These are phyloP conservation scores for Platycercus adscitus DNA, from an alignment of 2,113 vertebrate genomes.

Conservation along the genomic window DNA sequence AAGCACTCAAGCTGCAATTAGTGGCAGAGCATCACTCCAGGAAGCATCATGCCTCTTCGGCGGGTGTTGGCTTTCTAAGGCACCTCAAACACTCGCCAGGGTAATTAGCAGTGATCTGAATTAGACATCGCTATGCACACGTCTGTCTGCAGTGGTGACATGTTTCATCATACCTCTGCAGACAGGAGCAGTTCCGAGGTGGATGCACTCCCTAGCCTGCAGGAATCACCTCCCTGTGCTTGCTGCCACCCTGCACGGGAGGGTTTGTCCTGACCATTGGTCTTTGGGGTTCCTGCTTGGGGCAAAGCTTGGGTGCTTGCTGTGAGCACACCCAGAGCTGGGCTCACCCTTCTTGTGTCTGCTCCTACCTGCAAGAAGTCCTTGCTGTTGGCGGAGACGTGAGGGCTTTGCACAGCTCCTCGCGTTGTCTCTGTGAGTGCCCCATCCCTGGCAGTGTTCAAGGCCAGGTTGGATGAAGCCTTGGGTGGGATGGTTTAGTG, in stretches of 20 bases:
- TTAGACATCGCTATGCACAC: background rate
- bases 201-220: background rate
- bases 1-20: background rate
- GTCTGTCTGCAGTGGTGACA: constrained; percentile 12
- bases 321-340: background rate
- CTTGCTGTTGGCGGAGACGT: background rate
- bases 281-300: background rate
- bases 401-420: background rate
- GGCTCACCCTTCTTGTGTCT: background rate
- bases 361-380: background rate
- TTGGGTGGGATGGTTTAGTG: no score
- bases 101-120: constrained; percentile 43
- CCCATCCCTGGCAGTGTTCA: no score
- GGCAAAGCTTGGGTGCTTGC: accelerated
- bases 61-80: constrained; percentile 2
- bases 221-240: background rate
- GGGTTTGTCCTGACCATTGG: background rate
- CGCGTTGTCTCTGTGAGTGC: accelerated
- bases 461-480: no score
- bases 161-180: constrained; percentile 1
- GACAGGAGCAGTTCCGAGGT: constrained; percentile 6
- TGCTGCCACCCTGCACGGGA: background rate
- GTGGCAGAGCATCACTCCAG: background rate
- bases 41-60: background rate
- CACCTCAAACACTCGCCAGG: background rate